Percentiles rank a stretch among this genome's conserved stretches.
Evolutionary conservation across 2,113 vertebrate species (phyloP).

Genomic region (Ornithorhynchus anatinus): DNA sequence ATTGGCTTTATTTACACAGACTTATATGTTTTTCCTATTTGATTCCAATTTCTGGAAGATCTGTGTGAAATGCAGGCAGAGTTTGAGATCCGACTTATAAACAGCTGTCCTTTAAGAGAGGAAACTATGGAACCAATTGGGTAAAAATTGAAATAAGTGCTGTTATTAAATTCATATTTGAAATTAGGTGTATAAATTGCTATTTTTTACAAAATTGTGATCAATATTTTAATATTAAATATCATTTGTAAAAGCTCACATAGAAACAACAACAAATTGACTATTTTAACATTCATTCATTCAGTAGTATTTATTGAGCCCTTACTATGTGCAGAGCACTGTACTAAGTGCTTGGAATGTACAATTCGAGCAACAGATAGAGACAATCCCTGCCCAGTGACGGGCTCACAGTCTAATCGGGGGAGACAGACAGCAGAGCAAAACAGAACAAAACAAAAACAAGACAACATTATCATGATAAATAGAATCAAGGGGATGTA

Average conservation of each 20-base stretch:
- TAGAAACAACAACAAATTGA: too few species aligned
- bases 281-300: too few species aligned
- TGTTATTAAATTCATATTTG: neutral
- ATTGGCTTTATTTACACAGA: conserved; percentile 17
- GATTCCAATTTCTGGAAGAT: conserved; percentile 17
- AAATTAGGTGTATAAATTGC: neutral
- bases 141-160: conserved; percentile 5
- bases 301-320: too few species aligned
- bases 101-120: neutral
- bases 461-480: too few species aligned
- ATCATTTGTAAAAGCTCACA: neutral
- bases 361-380: too few species aligned
- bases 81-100: conserved; percentile 2
- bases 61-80: neutral
- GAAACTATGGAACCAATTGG: neutral
- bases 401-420: too few species aligned
- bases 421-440: too few species aligned
- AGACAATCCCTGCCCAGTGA: too few species aligned
- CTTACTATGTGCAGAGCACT: too few species aligned
- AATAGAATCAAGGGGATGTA: too few species aligned
- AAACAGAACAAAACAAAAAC: too few species aligned
- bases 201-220: neutral
- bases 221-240: neutral
- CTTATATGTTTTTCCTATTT: neutral
- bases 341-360: too few species aligned